Base-by-base conservation (phyloP, 2,888 invertebrate species). In the Synergus itoensis region DNA sequence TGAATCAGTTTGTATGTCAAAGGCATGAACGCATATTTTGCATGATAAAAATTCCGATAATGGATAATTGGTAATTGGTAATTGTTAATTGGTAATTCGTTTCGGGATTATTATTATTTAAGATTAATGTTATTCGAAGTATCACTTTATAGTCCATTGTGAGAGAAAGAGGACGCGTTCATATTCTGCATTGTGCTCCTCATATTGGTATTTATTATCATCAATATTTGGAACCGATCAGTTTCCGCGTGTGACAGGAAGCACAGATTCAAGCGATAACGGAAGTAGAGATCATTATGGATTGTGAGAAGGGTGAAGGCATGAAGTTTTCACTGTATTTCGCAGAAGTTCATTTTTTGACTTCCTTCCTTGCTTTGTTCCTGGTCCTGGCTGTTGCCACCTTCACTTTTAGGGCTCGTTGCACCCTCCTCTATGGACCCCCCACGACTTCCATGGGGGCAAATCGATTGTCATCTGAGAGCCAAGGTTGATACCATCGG, bases 401-500 rank as follows among this genome's bases (percentile, higher is more conserved):
- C 93, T 84, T 93, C 94, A 87, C 94, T 95, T 90, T 95, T 94
- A 48, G 95, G 95, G 90, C 95, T 95, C 80, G 94, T 94, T 8
- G 93, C 93, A 84, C 92, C 93, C 79, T 93, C 94, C 93, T 94
- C 94, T 90, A 95, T 93, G 92, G 94, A 94, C 92, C 94, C 93
- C 92, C 93, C 94, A 91, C 93, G 93, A 82, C 90, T 91, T 83
- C 94, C 94, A 91, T 95, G 95, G 93, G 95, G 95, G 95, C 95
- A 95, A 93, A 95, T 95, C 94, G 95, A 95, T 94, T 96, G 96
- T 95, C 96, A 96, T 95, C 96, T 96, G 92, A 97, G 96, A 88
- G 97, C 97, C 89, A 98, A 93, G 0, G 98, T 98, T 8, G 98
- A 98, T 85, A 98, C 96, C 96, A 97, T 97, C 77, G 97, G 97